These are phyloP conservation scores for Arvicanthis niloticus DNA, from an alignment of 2,113 vertebrate species.

Conservation along the genomic window DNA sequence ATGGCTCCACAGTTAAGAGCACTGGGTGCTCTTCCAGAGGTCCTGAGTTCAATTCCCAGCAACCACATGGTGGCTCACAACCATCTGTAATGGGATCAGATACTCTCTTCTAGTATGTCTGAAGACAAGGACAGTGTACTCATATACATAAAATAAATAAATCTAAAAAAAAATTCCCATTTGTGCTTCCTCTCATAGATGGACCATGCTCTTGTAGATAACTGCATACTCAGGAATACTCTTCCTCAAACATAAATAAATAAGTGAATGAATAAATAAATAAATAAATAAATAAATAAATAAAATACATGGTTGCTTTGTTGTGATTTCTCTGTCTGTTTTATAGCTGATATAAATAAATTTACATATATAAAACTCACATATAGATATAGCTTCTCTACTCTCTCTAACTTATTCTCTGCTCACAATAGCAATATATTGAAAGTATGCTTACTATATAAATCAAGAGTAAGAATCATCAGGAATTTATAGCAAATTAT, in stretches of 20 bases:
- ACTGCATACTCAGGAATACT: background rate
- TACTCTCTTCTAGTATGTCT: too few relatives aligned
- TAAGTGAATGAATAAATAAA: background rate
- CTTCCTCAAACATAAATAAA: background rate
- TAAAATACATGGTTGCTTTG: background rate
- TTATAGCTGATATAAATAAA: background rate
- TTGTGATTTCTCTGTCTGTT: background rate
- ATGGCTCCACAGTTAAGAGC: too few relatives aligned
- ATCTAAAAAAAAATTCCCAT: background rate
- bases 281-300: too few relatives aligned
- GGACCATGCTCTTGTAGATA: background rate
- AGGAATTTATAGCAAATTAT: background rate
- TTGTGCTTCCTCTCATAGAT: background rate
- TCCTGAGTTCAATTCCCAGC: too few relatives aligned
- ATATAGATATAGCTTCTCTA: background rate
- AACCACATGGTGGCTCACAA: too few relatives aligned
- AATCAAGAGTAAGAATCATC: slow-evolving; percentile 3
- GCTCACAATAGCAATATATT: background rate
- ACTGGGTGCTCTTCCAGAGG: too few relatives aligned
- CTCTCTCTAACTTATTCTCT: background rate
- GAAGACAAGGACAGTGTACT: too few relatives aligned
- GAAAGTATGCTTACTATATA: background rate
- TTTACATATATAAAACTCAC: background rate
- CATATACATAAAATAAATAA: too few relatives aligned
- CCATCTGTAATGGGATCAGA: too few relatives aligned